phyloP scores from a whole-genome alignment of 2,113 vertebrate genomes.

The Pachyramphus minor region DNA sequence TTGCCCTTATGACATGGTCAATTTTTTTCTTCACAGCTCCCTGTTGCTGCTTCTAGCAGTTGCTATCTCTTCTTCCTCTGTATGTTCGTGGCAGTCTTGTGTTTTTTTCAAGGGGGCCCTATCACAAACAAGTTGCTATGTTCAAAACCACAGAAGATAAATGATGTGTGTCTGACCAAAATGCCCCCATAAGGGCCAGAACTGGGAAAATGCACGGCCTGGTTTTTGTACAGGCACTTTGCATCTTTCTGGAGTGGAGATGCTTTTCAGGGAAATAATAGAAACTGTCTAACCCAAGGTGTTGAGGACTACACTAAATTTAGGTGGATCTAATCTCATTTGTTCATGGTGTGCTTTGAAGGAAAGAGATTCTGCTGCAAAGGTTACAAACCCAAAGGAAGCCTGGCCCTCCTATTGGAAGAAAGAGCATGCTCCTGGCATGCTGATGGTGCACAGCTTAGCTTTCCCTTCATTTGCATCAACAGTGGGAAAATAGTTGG shows the following conservation, averaged over 20 bases:
- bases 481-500: background rate
- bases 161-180: background rate
- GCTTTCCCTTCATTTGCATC: background rate
- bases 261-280: background rate
- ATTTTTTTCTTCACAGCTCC: background rate
- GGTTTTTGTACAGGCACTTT: accelerated
- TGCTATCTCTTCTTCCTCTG: background rate
- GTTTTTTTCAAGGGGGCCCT: background rate
- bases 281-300: background rate
- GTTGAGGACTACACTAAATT: background rate
- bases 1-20: background rate
- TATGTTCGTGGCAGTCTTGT: background rate
- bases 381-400: background rate
- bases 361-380: background rate
- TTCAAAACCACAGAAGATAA: background rate
- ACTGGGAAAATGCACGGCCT: background rate
- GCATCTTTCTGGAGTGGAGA: background rate
- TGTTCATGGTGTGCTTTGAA: background rate
- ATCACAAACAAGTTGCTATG: background rate
- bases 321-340: background rate
- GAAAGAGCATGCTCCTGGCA: background rate
- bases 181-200: background rate
- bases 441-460: background rate
- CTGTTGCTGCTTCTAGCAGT: background rate
- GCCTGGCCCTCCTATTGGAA: background rate